These are phyloP conservation scores for Ceryle rudis DNA, from an alignment of 2,797 vertebrate species.

Conservation along the genomic window DNA sequence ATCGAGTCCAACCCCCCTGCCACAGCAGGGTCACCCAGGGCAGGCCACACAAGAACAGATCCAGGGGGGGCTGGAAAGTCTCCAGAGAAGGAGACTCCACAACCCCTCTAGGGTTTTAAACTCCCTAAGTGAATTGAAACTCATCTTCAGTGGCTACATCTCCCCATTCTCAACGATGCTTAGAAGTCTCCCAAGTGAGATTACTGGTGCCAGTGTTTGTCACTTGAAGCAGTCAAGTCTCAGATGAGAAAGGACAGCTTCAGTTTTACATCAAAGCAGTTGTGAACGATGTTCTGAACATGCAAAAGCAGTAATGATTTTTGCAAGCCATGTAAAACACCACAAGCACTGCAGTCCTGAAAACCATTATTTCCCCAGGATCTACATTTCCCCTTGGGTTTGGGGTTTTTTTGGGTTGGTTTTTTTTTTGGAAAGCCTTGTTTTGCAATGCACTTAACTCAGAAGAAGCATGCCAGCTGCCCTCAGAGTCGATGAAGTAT, in stretches of 20 bases:
- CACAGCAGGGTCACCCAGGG: too few species aligned
- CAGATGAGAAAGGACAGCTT: background rate
- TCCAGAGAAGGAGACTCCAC: too few species aligned
- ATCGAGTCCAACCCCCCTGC: too few species aligned
- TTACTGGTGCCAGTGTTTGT: background rate
- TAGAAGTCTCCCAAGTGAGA: background rate
- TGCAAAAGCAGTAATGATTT: background rate
- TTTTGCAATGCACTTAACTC: background rate
- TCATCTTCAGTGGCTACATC: background rate
- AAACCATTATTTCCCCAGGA: background rate
- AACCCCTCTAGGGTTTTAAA: background rate
- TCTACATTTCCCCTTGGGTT: background rate
- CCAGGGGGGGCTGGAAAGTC: too few species aligned
- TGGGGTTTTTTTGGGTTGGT: too few species aligned
- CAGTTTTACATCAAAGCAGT: conserved; percentile 57
- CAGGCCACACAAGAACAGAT: too few species aligned
- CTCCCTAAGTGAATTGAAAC: background rate
- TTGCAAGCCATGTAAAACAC: background rate
- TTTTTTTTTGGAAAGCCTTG: background rate
- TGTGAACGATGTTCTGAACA: conserved; percentile 37
- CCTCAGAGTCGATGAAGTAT: accelerated
- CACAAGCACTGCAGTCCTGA: conserved; percentile 52
- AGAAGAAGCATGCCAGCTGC: background rate
- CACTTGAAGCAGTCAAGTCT: background rate
- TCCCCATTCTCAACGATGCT: accelerated